These are phyloP conservation scores for Tipula vernalis DNA, from an alignment of 2,888 invertebrate genomes.

Conservation along the genomic window DNA sequence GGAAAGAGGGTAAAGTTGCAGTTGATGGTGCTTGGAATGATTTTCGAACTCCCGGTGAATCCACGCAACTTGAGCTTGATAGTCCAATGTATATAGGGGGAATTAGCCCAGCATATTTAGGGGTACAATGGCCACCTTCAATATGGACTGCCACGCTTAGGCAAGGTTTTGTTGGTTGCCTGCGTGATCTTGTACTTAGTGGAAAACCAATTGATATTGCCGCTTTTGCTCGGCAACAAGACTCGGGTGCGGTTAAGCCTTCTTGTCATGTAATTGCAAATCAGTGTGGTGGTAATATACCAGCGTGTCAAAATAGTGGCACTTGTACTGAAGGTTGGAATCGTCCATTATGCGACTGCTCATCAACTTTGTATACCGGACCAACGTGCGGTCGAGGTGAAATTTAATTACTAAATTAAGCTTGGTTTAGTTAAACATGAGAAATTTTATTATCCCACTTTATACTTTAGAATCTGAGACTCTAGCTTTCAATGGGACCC, in stretches of 20 bases:
- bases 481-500: slow-evolving; percentile 76
- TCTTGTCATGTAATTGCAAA: slow-evolving; percentile 73
- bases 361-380: slow-evolving; percentile 75
- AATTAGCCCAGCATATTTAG: slow-evolving; percentile 66
- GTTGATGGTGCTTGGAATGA: slow-evolving; percentile 82
- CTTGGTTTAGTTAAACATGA: too few species aligned
- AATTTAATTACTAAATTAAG: neutral
- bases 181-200: slow-evolving; percentile 79
- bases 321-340: slow-evolving; percentile 91
- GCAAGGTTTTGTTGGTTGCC: slow-evolving; percentile 88
- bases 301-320: slow-evolving; percentile 84
- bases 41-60: slow-evolving; percentile 80
- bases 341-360: slow-evolving; percentile 86
- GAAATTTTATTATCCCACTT: neutral
- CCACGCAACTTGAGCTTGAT: slow-evolving; percentile 76
- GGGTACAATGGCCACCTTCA: slow-evolving; percentile 65
- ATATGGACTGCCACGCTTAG: slow-evolving; percentile 84
- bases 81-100: slow-evolving; percentile 84
- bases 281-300: slow-evolving; percentile 66
- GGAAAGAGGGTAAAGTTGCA: slow-evolving; percentile 74
- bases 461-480: slow-evolving; percentile 58
- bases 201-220: slow-evolving; percentile 81
- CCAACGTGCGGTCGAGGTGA: slow-evolving; percentile 71
- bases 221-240: slow-evolving; percentile 77
- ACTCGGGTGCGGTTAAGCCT: slow-evolving; percentile 79